A percentile compares a stretch with the other conserved stretches of the same genome.
Evolutionary conservation across 37 sponge, comb jelly and placozoan species (phyloP).

Genomic region (Bolinopsis microptera): DNA sequence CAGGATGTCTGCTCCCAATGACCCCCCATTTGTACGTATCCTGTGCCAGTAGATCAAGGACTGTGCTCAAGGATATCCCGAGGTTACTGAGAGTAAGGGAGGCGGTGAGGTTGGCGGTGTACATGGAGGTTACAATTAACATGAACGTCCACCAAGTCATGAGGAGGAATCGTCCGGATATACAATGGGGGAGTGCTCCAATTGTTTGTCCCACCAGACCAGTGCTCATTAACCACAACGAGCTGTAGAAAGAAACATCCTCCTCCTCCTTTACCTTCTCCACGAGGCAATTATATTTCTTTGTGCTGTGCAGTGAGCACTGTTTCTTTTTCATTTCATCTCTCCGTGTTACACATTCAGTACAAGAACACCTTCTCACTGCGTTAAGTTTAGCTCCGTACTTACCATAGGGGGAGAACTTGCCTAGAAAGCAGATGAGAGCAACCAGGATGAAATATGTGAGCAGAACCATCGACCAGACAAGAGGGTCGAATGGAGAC

Average conservation of each 20-base stretch:
- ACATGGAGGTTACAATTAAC: background rate
- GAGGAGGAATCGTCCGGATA: background rate
- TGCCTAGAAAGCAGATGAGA: background rate
- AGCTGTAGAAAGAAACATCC: background rate
- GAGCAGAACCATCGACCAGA: background rate
- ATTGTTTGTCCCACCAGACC: background rate
- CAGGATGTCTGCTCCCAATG: background rate
- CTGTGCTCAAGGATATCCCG: background rate
- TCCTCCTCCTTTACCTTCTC: background rate
- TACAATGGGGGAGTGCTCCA: background rate
- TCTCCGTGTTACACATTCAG: background rate
- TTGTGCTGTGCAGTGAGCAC: background rate
- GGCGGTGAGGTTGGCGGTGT: background rate
- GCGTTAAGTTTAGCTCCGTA: background rate
- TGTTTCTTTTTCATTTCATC: background rate
- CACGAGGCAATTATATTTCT: background rate
- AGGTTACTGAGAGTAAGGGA: background rate
- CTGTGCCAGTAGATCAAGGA: background rate
- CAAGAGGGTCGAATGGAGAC: background rate
- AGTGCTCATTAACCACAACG: background rate
- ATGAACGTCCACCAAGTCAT: slow-evolving; percentile 17
- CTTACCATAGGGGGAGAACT: background rate
- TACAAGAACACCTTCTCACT: background rate
- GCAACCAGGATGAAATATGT: background rate
- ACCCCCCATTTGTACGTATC: slow-evolving; percentile 21